A percentile compares a stretch with the other conserved stretches of the same genome.
Conservation (phyloP, 2,888 invertebrate genomes). For the Aquatica leii region DNA sequence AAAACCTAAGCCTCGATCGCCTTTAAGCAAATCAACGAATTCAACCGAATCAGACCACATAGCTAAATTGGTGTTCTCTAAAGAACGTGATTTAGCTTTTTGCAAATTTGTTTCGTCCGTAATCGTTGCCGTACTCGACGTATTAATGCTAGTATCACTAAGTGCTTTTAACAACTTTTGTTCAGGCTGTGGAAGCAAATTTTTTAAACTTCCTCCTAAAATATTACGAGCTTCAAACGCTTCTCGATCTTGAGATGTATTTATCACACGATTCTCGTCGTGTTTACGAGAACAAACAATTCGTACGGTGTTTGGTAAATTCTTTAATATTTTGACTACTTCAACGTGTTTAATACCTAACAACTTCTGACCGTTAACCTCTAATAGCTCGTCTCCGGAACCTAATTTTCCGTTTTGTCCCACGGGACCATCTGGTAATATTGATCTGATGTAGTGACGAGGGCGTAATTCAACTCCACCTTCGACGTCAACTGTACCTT, state of each 20-base stretch:
- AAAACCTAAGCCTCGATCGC: slow-evolving; percentile 96
- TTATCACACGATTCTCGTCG: slow-evolving; percentile 72
- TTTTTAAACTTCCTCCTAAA: slow-evolving; percentile 86
- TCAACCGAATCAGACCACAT: slow-evolving; percentile 97
- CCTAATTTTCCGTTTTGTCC: slow-evolving; percentile 88
- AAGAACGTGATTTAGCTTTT: slow-evolving; percentile 83
- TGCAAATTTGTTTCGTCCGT: slow-evolving; percentile 72
- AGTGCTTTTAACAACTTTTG: slow-evolving; percentile 79
- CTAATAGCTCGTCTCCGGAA: slow-evolving; percentile 95
- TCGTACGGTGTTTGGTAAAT: slow-evolving; percentile 88
- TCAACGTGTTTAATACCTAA: slow-evolving; percentile 95
- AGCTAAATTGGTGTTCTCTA: slow-evolving; percentile 95
- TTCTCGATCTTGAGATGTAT: slow-evolving; percentile 79
- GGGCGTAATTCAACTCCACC: slow-evolving; percentile 95
- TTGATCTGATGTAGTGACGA: slow-evolving; percentile 98
- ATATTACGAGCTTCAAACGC: slow-evolving; percentile 84
- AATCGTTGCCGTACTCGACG: slow-evolving; percentile 84
- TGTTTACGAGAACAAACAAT: slow-evolving; percentile 85
- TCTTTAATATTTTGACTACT: slow-evolving; percentile 94
- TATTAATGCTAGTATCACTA: slow-evolving; percentile 92
- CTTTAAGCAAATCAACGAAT: slow-evolving; percentile 90
- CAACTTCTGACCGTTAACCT: slow-evolving; percentile 93
- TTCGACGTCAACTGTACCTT: slow-evolving; percentile 98
- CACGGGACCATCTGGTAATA: slow-evolving; percentile 95
- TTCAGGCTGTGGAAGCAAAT: slow-evolving; percentile 67